Percentiles rank a stretch among this genome's conserved stretches.
Conservation (phyloP, 2,888 invertebrate species). For the Perdita meconis region DNA sequence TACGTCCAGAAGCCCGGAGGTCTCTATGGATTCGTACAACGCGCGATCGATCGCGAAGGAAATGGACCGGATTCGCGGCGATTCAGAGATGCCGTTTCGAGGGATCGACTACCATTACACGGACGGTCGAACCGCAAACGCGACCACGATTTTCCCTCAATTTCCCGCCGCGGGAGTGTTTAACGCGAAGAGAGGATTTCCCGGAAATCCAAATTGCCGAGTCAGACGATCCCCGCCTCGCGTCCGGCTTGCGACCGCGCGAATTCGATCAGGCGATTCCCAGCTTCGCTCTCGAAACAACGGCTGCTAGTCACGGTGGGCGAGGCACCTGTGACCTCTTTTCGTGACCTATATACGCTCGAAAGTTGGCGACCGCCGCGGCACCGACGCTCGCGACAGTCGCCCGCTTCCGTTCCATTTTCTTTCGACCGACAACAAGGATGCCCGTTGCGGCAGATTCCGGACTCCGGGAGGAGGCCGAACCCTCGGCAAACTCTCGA, state of each 20-base stretch:
- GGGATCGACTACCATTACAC: constrained; percentile 6
- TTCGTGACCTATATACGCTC: constrained; percentile 67
- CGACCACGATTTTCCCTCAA: constrained; percentile 20
- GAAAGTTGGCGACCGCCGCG: constrained; percentile 37
- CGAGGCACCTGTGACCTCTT: constrained; percentile 73
- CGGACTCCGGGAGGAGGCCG: background rate
- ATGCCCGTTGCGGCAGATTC: background rate
- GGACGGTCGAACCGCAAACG: constrained; percentile 17
- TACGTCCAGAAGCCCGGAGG: too few species aligned
- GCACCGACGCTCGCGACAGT: constrained; percentile 43
- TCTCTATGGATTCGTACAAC: too few species aligned
- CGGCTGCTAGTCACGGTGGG: constrained; percentile 59
- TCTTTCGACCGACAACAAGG: background rate
- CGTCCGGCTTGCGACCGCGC: background rate
- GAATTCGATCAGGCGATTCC: constrained; percentile 20
- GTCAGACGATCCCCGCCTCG: background rate
- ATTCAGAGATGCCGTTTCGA: background rate
- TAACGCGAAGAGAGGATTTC: too few species aligned
- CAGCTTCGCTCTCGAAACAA: constrained; percentile 37
- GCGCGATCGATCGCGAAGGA: background rate
- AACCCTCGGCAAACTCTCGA: background rate
- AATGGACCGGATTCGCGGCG: background rate
- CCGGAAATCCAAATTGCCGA: too few species aligned
- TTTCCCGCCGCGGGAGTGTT: too few species aligned
- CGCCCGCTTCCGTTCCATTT: constrained; percentile 34